These are phyloP conservation scores for Amphiprion percula DNA, from an alignment of 2,113 vertebrate species.

Conservation along the genomic window DNA sequence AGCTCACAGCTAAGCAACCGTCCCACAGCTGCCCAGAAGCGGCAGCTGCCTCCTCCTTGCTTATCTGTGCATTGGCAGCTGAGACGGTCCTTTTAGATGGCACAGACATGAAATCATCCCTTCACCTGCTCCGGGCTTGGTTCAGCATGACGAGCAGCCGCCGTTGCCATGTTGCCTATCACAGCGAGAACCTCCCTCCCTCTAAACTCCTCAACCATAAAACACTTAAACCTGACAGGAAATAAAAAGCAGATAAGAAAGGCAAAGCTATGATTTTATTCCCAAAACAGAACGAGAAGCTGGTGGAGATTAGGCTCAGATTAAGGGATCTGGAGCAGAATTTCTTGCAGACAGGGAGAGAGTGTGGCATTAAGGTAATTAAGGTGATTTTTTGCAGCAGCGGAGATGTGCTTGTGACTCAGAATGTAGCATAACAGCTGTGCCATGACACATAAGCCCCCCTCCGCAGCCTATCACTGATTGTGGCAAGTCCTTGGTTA, in stretches of 20 bases:
- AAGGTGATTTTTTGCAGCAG: slow-evolving; percentile 67
- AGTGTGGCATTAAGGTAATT: slow-evolving; percentile 63
- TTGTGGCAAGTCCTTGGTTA: slow-evolving; percentile 78
- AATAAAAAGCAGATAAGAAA: slow-evolving; percentile 58
- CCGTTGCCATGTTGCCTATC: slow-evolving; percentile 64
- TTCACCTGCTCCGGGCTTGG: slow-evolving; percentile 61
- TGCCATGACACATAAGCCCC: slow-evolving; percentile 69
- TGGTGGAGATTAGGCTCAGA: slow-evolving; percentile 41
- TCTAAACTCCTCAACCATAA: slow-evolving; percentile 65
- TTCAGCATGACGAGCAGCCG: slow-evolving; percentile 51
- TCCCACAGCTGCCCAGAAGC: slow-evolving; percentile 39
- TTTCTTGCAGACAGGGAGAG: slow-evolving; percentile 17
- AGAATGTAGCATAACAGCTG: slow-evolving; percentile 65
- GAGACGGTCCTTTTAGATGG: slow-evolving; percentile 63
- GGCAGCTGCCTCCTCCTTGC: slow-evolving; percentile 49
- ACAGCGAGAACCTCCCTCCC: slow-evolving; percentile 47
- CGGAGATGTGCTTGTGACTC: slow-evolving; percentile 55
- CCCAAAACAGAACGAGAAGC: slow-evolving; percentile 31
- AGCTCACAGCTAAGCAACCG: slow-evolving; percentile 30
- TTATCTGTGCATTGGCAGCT: slow-evolving; percentile 72
- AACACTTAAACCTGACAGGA: slow-evolving; percentile 66
- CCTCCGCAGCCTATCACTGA: slow-evolving; percentile 65
- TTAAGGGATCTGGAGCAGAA: slow-evolving; percentile 40
- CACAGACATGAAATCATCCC: slow-evolving; percentile 69
- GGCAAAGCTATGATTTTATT: slow-evolving; percentile 44